Evolutionary conservation across 2,888 invertebrate species (phyloP), one percentile per base, ranked within the genome.

Genomic region (Rhopalosiphum nymphaeae): DNA sequence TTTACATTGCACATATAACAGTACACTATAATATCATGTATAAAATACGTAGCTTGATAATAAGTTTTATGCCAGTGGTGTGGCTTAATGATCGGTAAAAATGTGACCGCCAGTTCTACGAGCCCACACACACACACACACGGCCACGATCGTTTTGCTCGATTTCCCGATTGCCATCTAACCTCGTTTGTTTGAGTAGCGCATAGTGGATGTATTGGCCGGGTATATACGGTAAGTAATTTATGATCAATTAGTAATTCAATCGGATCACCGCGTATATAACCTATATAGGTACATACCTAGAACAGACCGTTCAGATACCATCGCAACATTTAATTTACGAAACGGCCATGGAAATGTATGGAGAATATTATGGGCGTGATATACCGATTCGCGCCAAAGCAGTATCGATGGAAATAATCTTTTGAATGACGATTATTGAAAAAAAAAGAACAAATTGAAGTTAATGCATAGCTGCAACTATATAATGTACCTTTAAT

Each of bases 141-240:
- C 44, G 16, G 9, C 85, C 91, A 91, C 84, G 85, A 61, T 61
- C 87, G 87, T 61, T 87, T 91, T 29, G 44, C 91, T 85, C 84
- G 84, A 85, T 91, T 91, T 92, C 49, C 92, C 49, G 92, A 87
- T 92, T 36, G 87, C 46, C 92, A 49, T 92, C 92, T 87, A 61
- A 92, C 92, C 92, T 92, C 92, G 87, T 57, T 36, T 46, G 87
- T 87, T 92, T 44, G 49, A 61, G 78, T 67, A 85, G 4, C 85
- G 46, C n/a, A 36, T 36, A 36, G 21, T 36, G 13, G 44, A 88
- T 57, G 42, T 56, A 29, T 29, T 46, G 26, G n/a, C n/a, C 36
- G 29, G 56, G 78, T 3, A 42, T n/a, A 78, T 36, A 78, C 56
- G 56, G 56, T 29, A 46, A 42, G 61, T 56, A 49, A 92, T 92